Evolutionary conservation across 2,797 vertebrate species (phyloP).

Genomic region (Eremophila alpestris): DNA sequence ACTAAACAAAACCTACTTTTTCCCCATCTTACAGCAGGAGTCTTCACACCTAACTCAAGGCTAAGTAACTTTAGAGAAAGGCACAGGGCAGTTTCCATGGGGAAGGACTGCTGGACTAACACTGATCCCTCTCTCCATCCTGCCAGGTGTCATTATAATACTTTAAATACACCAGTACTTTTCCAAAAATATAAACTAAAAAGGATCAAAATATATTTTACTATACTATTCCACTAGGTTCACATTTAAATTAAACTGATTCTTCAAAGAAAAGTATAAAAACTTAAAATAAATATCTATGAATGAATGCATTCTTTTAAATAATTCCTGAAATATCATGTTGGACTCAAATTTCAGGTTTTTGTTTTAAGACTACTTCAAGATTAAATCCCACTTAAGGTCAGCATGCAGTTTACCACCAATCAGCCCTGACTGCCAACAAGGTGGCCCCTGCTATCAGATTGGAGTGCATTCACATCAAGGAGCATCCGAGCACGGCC

Average conservation of each 20-base stretch:
- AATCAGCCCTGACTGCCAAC: neutral
- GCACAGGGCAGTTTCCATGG: neutral
- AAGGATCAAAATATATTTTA: constrained; percentile 62
- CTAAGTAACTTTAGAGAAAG: neutral
- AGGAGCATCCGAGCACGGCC: constrained; percentile 53
- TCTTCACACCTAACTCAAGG: neutral
- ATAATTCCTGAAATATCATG: neutral
- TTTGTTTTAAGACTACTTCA: neutral
- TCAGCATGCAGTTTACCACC: constrained; percentile 65
- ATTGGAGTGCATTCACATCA: constrained; percentile 70
- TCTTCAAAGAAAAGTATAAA: constrained; percentile 15
- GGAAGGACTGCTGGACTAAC: neutral
- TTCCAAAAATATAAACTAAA: constrained; percentile 18
- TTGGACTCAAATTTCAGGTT: neutral
- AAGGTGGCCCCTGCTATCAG: neutral
- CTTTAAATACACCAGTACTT: neutral
- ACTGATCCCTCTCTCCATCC: neutral
- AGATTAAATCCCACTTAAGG: constrained; percentile 29
- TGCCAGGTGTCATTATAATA: neutral
- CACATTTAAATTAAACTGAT: neutral
- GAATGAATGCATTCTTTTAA: neutral
- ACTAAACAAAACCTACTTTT: neutral
- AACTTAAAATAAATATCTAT: constrained; percentile 34
- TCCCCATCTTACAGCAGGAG: neutral
- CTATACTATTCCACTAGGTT: neutral